Base-by-base conservation (phyloP, 2,797 vertebrate genomes). In the Gobionotothen gibberifrons region DNA sequence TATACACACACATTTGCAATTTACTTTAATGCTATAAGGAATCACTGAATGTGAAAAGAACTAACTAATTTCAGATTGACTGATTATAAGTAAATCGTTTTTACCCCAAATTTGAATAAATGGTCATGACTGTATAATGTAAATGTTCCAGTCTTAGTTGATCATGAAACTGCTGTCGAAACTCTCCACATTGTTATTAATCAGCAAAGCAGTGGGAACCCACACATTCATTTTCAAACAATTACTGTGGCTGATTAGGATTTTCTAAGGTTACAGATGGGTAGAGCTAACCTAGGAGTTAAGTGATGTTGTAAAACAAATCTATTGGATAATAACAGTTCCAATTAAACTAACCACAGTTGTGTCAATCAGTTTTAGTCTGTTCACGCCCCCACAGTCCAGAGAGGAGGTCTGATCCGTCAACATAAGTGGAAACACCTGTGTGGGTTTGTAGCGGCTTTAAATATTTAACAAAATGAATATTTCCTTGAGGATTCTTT, bases 81-180 rank as follows among this genome's bases (percentile, higher is more conserved):
- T 71, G 36, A 69, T 72, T 42, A 36, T 49, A 66, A 55, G 13
- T 39, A 32, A 69, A 77, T 15, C 32, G 21, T 17, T n/a, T 55
- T 15, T 29, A 53, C 63, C 71, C 16, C 51, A 65, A 6, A 43
- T 53, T 44, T 57, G 53, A 63, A 29, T 47, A 74, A 65, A 76
- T 56, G 12, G 22, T 26, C 2, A 9, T 2, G 3, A 19, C 6
- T 46, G 19, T 58, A 42, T 29, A 48, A 26, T 68, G 19, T 46
- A 44, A 7, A 67, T 51, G 47, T 29, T 13, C 54, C 22, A 49
- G 3, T 51, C 43, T 9, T 44, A 49, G 46, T 66, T 43, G 29
- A 62, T 59, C 60, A 4, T 36, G 32, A 36, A 36, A 36, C 32
- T 36, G 7, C 7, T 61, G 29, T 21, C 61, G 14, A 74, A 73